Evolutionary conservation across 2,888 invertebrate species (phyloP), one percentile per base, ranked within the genome.

Genomic region (Fragum fragum): DNA sequence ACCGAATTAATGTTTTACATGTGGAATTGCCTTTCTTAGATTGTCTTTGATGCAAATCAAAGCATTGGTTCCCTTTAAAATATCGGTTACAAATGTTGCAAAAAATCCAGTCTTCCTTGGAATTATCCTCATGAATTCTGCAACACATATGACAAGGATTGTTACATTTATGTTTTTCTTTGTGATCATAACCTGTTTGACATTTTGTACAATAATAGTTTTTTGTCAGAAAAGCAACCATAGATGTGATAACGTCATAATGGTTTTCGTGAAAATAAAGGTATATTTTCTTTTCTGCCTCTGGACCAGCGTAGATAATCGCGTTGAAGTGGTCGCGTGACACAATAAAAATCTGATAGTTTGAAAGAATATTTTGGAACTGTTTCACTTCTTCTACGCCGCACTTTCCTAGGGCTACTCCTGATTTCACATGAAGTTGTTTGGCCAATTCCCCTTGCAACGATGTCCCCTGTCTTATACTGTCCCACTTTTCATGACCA

Each of bases 241-340:
- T 83, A 32, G 59, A 73, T 0, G 85, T 81, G 29, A 85, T 85
- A 14, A 81, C 70, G 42, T 79, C 81, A 81, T 72, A 79, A 68
- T 85, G 85, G 21, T 79, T 29, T 26, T 85, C 70, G 57, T 81
- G 76, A 53, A 59, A 63, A 42, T 76, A 76, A n/a, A 85, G 16
- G 61, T 47, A 81, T 29, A 85, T 69, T n/a, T 76, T 73, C 21
- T 59, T 73, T 2, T 66, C 69, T 11, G 73, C 55, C 9, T 66
- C 81, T n/a, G 81, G 81, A 32, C 83, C 83, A 0, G 18, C n/a
- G 59, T 73, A 83, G 18, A 83, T 78, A 1, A 80, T 81, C 16
- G 26, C 70, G 47, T 80, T 80, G 53, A 77, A 77, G 73, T 80
- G 77, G 18, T 83, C 74, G 23, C 73, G 59, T 26, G 83, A 83